Evolutionary conservation across 2,888 invertebrate genomes (phyloP).

Genomic region (Silvanus unidentatus): DNA sequence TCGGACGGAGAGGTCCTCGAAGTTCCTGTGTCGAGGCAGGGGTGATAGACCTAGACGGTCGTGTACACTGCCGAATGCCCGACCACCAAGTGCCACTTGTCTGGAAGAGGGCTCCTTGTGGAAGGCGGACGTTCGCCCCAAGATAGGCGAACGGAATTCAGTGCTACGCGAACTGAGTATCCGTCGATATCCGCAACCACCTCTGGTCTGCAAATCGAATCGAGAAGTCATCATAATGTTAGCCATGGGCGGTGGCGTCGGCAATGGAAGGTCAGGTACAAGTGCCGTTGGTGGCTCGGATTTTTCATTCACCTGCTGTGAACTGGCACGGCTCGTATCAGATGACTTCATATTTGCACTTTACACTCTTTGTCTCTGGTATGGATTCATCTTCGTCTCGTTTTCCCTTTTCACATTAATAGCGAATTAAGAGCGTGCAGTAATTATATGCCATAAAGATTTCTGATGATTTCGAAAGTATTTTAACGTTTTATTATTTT

Average conservation of each 20-base stretch:
- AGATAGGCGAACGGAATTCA: slow-evolving; percentile 30
- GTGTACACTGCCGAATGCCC: slow-evolving; percentile 10
- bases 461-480: no score
- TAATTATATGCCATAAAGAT: no score
- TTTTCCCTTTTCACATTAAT: no score
- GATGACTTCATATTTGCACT: slow-evolving; percentile 22
- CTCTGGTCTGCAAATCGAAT: slow-evolving; percentile 37
- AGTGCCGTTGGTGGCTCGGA: slow-evolving; percentile 29
- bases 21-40: slow-evolving; percentile 31
- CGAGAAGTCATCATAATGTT: slow-evolving; percentile 43
- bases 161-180: slow-evolving; percentile 36
- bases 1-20: slow-evolving; percentile 26
- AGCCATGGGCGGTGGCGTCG: slow-evolving; percentile 45
- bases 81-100: slow-evolving; percentile 11
- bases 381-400: background rate
- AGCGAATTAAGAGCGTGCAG: no score
- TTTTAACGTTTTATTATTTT: no score
- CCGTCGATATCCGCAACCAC: slow-evolving; percentile 36
- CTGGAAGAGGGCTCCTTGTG: background rate
- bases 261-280: slow-evolving; percentile 40
- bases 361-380: background rate
- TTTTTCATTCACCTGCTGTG: slow-evolving; percentile 21
- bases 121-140: slow-evolving; percentile 18
- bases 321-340: slow-evolving; percentile 19
- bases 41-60: slow-evolving; percentile 28